Base-by-base conservation (phyloP, 1,140 invertebrate species). In the Drosophila albomicans region DNA sequence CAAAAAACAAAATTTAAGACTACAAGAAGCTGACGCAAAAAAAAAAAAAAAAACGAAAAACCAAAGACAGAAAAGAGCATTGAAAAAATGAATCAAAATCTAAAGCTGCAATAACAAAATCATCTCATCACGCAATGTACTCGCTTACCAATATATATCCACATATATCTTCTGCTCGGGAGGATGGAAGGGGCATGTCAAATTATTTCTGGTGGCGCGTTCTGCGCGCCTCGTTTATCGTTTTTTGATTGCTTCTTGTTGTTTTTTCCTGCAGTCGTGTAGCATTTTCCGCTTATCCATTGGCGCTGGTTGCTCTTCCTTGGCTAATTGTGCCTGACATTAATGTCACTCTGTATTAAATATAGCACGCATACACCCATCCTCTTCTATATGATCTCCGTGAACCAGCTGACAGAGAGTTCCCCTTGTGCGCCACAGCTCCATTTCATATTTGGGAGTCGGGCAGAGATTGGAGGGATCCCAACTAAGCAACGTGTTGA, bases 321-420 rank as follows among this genome's bases (percentile, higher is more conserved):
- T 79, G 41, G 71, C 84, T 85, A 88, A 88, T 89, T 88, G 75
- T 89, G 85, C 51, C 78, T 78, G 85, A 88, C 84, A 89, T 88
- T 88, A 88, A 88, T 88, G 85, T 88, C 85, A 88, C 85, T 89
- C 62, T 67, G 85, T 81, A 88, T 88, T 88, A 88, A 88, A 88
- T 88, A 88, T 88, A 88, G 84, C 84, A 41, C 82, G 84, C 84
- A 46, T 79, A 75, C 57, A 45, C 82, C 81, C 84, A 48, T 79
- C 68, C 58, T 59, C 62, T 69, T 54, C 43, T 57, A 48, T 48
- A 48, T 57, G 52, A 32, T 61, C 51, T 43, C 57, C 61, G 10
- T 46, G 52, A 56, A 8, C 11, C 25, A 51, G 13, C 54, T 3
- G 35, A 41, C 54, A 57, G 15, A 41, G 41, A 20, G 32, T n/a